Evolutionary conservation across 2,888 invertebrate genomes (phyloP).

Genomic region (Cryptocheilus praepositus): DNA sequence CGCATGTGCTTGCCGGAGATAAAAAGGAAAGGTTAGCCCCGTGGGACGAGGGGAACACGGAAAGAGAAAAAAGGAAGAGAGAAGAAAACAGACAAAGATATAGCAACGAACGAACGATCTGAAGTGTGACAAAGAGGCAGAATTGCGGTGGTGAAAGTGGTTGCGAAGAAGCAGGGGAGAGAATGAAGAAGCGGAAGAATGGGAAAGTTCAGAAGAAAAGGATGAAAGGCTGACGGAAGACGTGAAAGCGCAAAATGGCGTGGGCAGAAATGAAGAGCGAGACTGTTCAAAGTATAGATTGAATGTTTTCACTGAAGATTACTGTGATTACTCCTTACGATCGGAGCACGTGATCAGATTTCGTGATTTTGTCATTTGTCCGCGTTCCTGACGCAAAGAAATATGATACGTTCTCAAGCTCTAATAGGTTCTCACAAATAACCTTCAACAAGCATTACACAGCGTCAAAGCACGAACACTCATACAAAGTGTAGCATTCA

Average conservation of each 20-base stretch:
- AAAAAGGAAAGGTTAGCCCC: constrained; percentile 25
- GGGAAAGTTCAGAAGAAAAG: not conserved
- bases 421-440: too few relatives aligned
- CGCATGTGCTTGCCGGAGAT: constrained; percentile 25
- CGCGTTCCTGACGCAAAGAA: too few relatives aligned
- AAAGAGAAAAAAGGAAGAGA: not conserved
- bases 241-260: not conserved
- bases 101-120: constrained; percentile 2
- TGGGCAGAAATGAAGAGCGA: not conserved
- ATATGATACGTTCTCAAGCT: too few relatives aligned
- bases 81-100: constrained; percentile 3
- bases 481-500: constrained; percentile 11
- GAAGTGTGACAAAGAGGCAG: constrained; percentile 29
- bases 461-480: too few relatives aligned
- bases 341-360: too few relatives aligned
- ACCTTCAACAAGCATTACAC: too few relatives aligned
- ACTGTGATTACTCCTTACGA: too few relatives aligned
- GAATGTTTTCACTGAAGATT: too few relatives aligned
- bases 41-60: constrained; percentile 8
- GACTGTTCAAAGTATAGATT: too few relatives aligned
- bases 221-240: too few relatives aligned
- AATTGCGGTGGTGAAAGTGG: constrained; percentile 12
- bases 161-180: not conserved
- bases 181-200: not conserved
- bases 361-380: too few relatives aligned